phyloP scores from a whole-genome alignment of 2,113 vertebrate species.

The Mustelus asterias region DNA sequence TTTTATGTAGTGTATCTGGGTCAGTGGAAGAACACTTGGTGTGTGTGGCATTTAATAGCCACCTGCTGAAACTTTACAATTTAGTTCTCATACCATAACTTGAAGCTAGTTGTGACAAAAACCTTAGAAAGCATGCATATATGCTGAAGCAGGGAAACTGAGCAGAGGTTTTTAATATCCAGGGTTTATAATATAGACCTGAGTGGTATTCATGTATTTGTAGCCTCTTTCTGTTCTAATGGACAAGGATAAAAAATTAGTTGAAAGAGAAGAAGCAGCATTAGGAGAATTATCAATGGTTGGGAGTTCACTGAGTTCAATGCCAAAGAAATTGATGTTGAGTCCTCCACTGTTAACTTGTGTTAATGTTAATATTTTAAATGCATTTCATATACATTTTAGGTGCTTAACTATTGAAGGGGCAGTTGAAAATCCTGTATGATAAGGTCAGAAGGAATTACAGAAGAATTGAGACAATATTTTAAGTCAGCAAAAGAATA shows the following conservation, averaged over 20 bases:
- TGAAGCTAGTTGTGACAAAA: not conserved
- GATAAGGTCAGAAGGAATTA: not conserved
- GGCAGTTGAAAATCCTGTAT: not conserved
- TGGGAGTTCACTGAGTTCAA: not conserved
- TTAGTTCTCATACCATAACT: not conserved
- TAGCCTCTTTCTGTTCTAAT: not conserved
- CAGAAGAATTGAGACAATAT: not conserved
- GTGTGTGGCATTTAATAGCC: not conserved
- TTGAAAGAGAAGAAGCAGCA: not conserved
- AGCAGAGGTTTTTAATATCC: not conserved
- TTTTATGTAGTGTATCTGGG: not conserved
- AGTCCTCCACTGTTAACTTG: not conserved
- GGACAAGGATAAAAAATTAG: not conserved
- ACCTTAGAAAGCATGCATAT: not conserved
- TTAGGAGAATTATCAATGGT: not conserved
- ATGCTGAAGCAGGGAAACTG: not conserved
- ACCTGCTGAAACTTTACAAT: not conserved
- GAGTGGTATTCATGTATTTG: not conserved
- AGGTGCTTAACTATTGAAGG: not conserved
- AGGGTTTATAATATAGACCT: not conserved
- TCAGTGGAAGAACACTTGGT: not conserved
- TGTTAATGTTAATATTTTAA: not conserved
- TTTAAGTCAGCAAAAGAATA: not conserved
- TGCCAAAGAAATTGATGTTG: not conserved
- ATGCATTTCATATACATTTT: not conserved